phyloP scores from a whole-genome alignment of 2,113 vertebrate genomes.

The Sebastes fasciatus region DNA sequence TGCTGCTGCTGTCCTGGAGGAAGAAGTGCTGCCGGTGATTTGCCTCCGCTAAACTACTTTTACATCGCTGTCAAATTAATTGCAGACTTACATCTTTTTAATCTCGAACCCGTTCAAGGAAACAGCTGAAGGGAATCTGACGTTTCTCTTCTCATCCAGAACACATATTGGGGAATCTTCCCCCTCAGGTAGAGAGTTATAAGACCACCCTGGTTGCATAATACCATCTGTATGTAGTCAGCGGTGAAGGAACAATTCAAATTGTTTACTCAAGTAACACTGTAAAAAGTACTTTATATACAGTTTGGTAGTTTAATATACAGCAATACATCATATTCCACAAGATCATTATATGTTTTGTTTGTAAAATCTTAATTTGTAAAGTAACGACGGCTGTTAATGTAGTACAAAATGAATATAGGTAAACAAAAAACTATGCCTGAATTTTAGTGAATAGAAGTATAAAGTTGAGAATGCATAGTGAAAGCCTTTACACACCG shows the following conservation, averaged over 20 bases:
- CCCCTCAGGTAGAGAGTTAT: background rate
- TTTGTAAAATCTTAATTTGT: too few species aligned
- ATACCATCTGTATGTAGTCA: background rate
- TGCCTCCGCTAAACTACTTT: constrained; percentile 12
- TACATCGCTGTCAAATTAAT: constrained; percentile 18
- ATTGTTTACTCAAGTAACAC: background rate
- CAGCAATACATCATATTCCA: background rate
- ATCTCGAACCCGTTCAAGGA: constrained; percentile 5
- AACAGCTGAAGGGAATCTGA: constrained; percentile 4
- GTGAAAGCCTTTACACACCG: too few species aligned
- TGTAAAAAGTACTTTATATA: background rate
- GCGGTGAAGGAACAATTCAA: background rate
- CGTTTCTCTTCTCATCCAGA: background rate
- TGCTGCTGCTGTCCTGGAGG: constrained; percentile 18
- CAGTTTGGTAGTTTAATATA: background rate
- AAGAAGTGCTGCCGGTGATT: constrained; percentile 11
- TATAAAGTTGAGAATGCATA: background rate
- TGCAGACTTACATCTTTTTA: constrained; percentile 6
- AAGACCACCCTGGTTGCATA: background rate
- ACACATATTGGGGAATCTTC: background rate
- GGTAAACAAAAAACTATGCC: too few species aligned
- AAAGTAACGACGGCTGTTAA: background rate
- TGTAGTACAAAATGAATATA: background rate
- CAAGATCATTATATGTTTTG: too few species aligned
- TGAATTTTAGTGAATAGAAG: background rate